These are phyloP conservation scores for Arrhamphus sclerolepis DNA, from an alignment of 2,797 vertebrate species.

Conservation along the genomic window DNA sequence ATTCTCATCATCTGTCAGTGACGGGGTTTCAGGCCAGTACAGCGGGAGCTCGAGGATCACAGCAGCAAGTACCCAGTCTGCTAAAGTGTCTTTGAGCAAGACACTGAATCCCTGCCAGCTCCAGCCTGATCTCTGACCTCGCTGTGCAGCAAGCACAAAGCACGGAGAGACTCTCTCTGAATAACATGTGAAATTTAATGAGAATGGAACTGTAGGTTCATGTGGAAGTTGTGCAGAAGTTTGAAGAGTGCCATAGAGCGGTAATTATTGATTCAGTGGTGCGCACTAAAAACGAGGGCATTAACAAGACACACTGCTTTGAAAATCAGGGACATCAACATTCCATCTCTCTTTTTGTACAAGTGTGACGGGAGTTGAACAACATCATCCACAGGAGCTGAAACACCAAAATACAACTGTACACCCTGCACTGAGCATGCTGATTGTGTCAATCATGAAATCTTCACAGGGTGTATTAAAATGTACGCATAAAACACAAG, in stretches of 20 bases:
- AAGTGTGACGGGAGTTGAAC: slow-evolving; percentile 51
- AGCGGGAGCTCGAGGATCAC: slow-evolving; percentile 40
- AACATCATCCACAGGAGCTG: slow-evolving; percentile 52
- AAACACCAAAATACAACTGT: slow-evolving; percentile 47
- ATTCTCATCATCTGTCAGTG: slow-evolving; percentile 45
- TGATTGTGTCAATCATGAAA: slow-evolving; percentile 56
- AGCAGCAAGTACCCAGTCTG: slow-evolving; percentile 27
- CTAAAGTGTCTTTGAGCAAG: slow-evolving; percentile 66
- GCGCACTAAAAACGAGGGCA: slow-evolving; percentile 53
- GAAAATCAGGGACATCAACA: slow-evolving; percentile 52
- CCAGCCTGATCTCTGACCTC: slow-evolving; percentile 58
- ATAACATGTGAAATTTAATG: slow-evolving; percentile 49
- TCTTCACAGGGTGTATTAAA: slow-evolving; percentile 22
- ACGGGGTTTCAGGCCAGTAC: slow-evolving; percentile 41
- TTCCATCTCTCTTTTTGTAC: slow-evolving; percentile 35
- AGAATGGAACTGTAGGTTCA: slow-evolving; percentile 50
- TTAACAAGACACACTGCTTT: slow-evolving; percentile 52
- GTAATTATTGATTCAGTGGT: slow-evolving; percentile 52
- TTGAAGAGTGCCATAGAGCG: slow-evolving; percentile 41
- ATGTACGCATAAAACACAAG: slow-evolving; percentile 40
- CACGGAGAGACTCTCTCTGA: slow-evolving; percentile 40
- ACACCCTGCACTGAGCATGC: slow-evolving; percentile 46
- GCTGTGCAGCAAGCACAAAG: slow-evolving; percentile 34
- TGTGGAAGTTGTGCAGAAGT: slow-evolving; percentile 59
- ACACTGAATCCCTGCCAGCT: slow-evolving; percentile 63